These are phyloP conservation scores for Maconellicoccus hirsutus DNA, from an alignment of 1,140 invertebrate genomes.

Conservation along the genomic window DNA sequence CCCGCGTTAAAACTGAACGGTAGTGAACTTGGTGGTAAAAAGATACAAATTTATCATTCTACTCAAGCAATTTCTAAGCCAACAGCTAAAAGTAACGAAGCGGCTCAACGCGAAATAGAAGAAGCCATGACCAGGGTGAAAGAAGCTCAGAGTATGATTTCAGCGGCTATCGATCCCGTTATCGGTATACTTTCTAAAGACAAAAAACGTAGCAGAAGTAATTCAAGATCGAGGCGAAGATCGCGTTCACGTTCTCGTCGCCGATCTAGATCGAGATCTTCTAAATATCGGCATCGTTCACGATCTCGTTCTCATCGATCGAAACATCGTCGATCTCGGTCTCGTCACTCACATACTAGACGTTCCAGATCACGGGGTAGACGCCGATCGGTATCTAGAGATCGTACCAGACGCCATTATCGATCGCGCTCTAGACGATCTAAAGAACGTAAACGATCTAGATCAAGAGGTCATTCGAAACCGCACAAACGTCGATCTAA, in stretches of 20 bases:
- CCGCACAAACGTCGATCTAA: background rate
- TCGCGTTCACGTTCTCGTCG: constrained; percentile 45
- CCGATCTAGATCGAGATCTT: constrained; percentile 52
- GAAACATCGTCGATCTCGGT: constrained; percentile 34
- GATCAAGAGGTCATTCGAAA: background rate
- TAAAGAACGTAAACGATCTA: constrained; percentile 17
- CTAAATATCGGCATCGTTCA: constrained; percentile 36
- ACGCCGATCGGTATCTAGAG: constrained; percentile 47
- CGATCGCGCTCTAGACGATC: constrained; percentile 31
- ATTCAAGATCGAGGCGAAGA: constrained; percentile 42
- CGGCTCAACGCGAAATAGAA: constrained; percentile 87
- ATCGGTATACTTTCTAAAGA: constrained; percentile 74
- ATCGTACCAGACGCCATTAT: constrained; percentile 37
- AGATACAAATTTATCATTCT: constrained; percentile 63
- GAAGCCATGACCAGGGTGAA: constrained; percentile 94
- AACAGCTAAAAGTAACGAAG: constrained; percentile 87
- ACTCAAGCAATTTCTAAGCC: constrained; percentile 84
- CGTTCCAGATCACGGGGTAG: constrained; percentile 44
- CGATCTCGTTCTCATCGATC: constrained; percentile 40
- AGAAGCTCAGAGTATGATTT: constrained; percentile 86
- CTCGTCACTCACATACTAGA: constrained; percentile 34
- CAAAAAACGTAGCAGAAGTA: constrained; percentile 48
- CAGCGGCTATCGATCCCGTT: constrained; percentile 81
- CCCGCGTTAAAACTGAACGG: constrained; percentile 81
- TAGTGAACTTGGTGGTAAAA: constrained; percentile 49